These are phyloP conservation scores for Monodelphis domestica DNA, from an alignment of 2,797 vertebrate species.

Conservation along the genomic window DNA sequence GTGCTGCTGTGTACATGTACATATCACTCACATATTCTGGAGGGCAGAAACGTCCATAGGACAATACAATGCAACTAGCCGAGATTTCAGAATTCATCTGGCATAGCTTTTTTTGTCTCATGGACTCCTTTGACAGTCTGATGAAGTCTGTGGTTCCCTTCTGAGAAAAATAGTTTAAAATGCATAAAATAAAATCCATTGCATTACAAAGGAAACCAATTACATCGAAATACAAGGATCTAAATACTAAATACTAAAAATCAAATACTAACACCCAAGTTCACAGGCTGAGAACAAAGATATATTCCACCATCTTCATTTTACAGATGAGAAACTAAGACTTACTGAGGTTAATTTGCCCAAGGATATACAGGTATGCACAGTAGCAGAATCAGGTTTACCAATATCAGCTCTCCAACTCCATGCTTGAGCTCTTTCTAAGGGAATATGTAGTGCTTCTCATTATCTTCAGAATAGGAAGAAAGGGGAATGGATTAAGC, in stretches of 20 bases:
- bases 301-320: not conserved
- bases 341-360: not conserved
- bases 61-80: not conserved
- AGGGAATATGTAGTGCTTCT: not conserved
- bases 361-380: not conserved
- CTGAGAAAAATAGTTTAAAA: not conserved
- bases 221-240: not conserved
- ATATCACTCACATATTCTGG: not conserved
- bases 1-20: not conserved
- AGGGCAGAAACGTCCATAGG: not conserved
- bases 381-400: not conserved
- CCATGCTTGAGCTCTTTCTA: not conserved
- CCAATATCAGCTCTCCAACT: not conserved
- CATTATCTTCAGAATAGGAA: not conserved
- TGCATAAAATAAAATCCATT: not conserved
- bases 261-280: too few relatives aligned
- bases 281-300: not conserved
- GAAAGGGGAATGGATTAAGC: not conserved
- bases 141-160: not conserved
- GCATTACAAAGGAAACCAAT: not conserved
- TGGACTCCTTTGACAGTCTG: not conserved
- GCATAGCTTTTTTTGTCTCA: not conserved
- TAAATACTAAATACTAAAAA: not conserved
- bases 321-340: not conserved
- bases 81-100: not conserved